phyloP scores from a whole-genome alignment of 2,797 vertebrate species.

The Sebastes trivittatus region DNA sequence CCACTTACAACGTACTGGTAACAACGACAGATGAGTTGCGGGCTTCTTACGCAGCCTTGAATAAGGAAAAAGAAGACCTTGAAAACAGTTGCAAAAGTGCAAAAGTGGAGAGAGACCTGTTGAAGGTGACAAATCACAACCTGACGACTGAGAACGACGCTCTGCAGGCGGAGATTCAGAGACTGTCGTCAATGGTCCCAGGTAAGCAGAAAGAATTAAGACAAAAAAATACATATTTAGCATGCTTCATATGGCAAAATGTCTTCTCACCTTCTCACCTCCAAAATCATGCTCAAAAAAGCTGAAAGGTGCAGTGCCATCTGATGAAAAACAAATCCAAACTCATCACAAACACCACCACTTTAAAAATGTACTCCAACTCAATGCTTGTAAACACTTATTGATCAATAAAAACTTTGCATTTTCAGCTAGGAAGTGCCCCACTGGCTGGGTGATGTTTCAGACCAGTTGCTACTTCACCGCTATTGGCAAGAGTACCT shows the following conservation, averaged over 20 bases:
- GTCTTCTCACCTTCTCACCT: background rate
- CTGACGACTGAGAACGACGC: slow-evolving; percentile 52
- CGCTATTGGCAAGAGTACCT: slow-evolving; percentile 50
- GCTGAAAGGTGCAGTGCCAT: background rate
- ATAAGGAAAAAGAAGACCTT: slow-evolving; percentile 32
- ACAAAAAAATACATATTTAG: background rate
- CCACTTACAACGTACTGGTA: background rate
- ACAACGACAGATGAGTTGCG: slow-evolving; percentile 13
- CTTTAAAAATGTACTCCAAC: background rate
- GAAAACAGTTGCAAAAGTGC: slow-evolving; percentile 1
- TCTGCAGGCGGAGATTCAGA: slow-evolving; percentile 3
- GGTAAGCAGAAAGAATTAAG: slow-evolving; percentile 22
- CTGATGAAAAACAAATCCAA: background rate
- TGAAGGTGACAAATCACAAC: slow-evolving; percentile 26
- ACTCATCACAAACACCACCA: background rate
- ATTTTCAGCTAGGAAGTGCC: slow-evolving; percentile 55
- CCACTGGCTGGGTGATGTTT: slow-evolving; percentile 53
- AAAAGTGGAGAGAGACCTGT: slow-evolving; percentile 19
- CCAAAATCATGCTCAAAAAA: background rate
- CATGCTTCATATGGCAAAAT: background rate
- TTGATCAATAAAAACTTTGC: background rate
- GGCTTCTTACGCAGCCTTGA: background rate
- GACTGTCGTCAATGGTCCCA: slow-evolving; percentile 7
- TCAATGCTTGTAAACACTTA: background rate
- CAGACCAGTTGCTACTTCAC: slow-evolving; percentile 66